A percentile compares a stretch with the other conserved stretches of the same genome.
Conservation (phyloP, 2,888 invertebrate species). For the Nymphalis urticae region DNA sequence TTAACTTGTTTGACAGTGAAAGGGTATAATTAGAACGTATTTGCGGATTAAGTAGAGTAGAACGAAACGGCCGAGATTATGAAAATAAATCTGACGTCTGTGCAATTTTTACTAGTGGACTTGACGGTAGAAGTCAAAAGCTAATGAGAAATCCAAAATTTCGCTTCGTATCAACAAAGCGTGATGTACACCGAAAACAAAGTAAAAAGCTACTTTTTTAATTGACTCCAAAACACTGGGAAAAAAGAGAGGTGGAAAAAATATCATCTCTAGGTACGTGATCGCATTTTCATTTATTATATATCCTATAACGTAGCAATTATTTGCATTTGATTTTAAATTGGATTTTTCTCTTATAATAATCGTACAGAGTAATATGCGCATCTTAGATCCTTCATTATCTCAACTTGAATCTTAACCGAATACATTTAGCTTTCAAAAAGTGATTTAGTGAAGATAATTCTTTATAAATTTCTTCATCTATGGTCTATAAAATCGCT, state of each 20-base stretch:
- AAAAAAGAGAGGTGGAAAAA: no score
- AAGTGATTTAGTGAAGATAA: not conserved
- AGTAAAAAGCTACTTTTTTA: not conserved
- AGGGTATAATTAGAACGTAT: conserved; percentile 31
- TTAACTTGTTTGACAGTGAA: conserved; percentile 31
- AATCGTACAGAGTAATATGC: no score
- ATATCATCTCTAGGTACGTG: no score
- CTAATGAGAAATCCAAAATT: conserved; percentile 6
- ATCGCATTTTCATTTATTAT: no score
- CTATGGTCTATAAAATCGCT: not conserved
- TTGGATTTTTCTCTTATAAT: no score
- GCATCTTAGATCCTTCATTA: no score
- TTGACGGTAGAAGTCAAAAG: conserved; percentile 3
- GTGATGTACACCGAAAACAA: not conserved
- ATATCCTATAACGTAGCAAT: no score
- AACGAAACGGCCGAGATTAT: conserved; percentile 6
- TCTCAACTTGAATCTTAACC: no score
- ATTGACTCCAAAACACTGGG: not conserved
- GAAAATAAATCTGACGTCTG: conserved; percentile 4
- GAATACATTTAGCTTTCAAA: not conserved
- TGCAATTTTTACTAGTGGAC: not conserved
- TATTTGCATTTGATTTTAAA: no score
- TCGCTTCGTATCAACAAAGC: not conserved
- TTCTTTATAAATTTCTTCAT: not conserved
- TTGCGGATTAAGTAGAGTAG: conserved; percentile 8